Percentiles rank a stretch among this genome's conserved stretches.
phyloP scores from a whole-genome alignment of 2,888 invertebrate genomes.

The Hypercompe scribonia region DNA sequence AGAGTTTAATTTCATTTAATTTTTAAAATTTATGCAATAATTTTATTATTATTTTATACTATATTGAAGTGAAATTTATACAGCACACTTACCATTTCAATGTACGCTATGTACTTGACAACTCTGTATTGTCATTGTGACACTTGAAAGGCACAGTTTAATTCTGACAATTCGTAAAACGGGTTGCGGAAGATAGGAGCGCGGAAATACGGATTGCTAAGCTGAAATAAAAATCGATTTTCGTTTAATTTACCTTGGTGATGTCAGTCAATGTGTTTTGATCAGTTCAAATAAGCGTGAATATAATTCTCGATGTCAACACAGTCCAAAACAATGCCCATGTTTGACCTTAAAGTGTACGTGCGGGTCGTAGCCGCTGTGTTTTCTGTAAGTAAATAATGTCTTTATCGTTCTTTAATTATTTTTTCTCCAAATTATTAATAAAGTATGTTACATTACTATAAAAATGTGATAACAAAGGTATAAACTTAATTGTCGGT shows the following conservation, averaged over 20 bases:
- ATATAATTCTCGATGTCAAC: constrained; percentile 67
- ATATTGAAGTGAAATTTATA: too few relatives aligned
- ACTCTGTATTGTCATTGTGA: neutral
- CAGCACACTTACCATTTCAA: neutral
- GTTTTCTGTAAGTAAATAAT: constrained; percentile 74
- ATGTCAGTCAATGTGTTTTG: constrained; percentile 28
- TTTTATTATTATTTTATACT: neutral
- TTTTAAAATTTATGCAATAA: too few relatives aligned
- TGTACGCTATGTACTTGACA: neutral
- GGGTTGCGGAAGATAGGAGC: constrained; percentile 42
- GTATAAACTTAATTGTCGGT: neutral
- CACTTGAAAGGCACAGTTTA: neutral
- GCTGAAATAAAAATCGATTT: constrained; percentile 50
- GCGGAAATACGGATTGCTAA: constrained; percentile 60
- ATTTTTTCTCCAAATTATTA: neutral
- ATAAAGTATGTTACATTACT: neutral
- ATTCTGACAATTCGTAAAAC: constrained; percentile 10
- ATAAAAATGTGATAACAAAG: neutral
- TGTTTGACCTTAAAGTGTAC: constrained; percentile 76
- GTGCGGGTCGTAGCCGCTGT: constrained; percentile 77
- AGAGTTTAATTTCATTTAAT: too few relatives aligned
- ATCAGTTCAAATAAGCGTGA: constrained; percentile 22
- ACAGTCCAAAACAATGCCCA: constrained; percentile 76
- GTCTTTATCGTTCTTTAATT: constrained; percentile 5
- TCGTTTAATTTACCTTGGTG: constrained; percentile 23